Conservation (phyloP, 2,888 invertebrate genomes). For the Epinotia bilunana region DNA sequence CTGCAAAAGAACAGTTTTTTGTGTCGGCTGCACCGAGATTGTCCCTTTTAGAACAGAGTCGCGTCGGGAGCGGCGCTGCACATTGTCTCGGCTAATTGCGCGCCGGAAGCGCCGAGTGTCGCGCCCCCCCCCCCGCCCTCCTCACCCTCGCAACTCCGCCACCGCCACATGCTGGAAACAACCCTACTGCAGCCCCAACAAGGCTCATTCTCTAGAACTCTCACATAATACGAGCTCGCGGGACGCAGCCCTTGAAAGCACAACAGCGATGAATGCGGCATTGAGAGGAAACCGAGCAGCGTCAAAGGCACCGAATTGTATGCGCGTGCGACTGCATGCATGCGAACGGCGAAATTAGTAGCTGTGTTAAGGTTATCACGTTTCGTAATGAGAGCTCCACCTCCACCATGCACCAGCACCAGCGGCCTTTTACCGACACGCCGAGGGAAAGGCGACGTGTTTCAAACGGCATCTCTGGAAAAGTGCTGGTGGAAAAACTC, state of each 20-base stretch:
- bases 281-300: constrained; percentile 18
- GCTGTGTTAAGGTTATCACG: constrained; percentile 31
- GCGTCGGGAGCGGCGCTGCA: constrained; percentile 21
- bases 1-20: constrained; percentile 1
- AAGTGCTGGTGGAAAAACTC: too few species aligned
- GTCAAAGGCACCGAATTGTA: constrained; percentile 32
- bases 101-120: constrained; percentile 32
- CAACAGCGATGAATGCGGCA: constrained; percentile 16
- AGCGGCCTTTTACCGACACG: background rate
- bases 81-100: constrained; percentile 52
- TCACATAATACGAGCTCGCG: background rate
- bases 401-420: background rate
- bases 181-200: background rate
- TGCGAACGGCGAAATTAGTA: constrained; percentile 13
- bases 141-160: background rate
- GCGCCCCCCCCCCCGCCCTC: background rate
- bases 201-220: background rate
- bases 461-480: too few species aligned
- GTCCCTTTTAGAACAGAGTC: constrained; percentile 3
- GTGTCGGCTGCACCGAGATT: background rate
- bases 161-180: too few species aligned
- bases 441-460: too few species aligned
- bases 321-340: constrained; percentile 2
- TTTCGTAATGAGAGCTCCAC: constrained; percentile 25
- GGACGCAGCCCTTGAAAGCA: constrained; percentile 5